Evolutionary conservation across 2,888 invertebrate species (phyloP).

Genomic region (Drosophila seclusa): DNA sequence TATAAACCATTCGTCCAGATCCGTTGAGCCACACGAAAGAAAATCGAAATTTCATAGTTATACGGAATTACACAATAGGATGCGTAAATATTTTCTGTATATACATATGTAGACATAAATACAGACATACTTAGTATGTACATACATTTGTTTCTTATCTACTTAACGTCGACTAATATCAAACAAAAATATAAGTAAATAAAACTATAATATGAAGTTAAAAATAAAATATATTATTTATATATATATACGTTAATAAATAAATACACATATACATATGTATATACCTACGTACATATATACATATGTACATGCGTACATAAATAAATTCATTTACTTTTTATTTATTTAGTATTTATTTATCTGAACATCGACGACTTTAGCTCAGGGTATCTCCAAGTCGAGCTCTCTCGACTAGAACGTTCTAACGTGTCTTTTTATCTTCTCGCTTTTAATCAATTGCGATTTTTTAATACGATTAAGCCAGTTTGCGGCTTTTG

Average conservation of each 20-base stretch:
- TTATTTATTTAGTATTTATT: too few species aligned
- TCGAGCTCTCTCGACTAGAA: neutral
- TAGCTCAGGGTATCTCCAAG: neutral
- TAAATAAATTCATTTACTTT: neutral
- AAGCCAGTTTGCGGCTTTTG: slow-evolving; percentile 57
- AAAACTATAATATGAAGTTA: too few species aligned
- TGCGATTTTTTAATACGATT: slow-evolving; percentile 62
- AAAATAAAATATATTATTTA: too few species aligned
- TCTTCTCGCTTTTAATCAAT: slow-evolving; percentile 39
- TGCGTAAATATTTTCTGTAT: neutral
- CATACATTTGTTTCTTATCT: neutral
- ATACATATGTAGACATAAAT: neutral
- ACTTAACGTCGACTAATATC: neutral
- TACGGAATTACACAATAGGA: neutral
- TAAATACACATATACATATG: neutral
- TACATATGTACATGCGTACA: neutral
- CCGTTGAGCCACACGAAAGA: neutral
- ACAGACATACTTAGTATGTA: neutral
- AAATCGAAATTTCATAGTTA: neutral
- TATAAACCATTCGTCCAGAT: too few species aligned
- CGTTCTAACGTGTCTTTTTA: neutral
- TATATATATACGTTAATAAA: neutral
- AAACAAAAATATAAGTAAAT: too few species aligned
- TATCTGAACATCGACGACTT: neutral
- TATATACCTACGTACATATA: neutral